phyloP scores from a whole-genome alignment of 2,797 vertebrate genomes.

The Lepidocolaptes lacrymiger region DNA sequence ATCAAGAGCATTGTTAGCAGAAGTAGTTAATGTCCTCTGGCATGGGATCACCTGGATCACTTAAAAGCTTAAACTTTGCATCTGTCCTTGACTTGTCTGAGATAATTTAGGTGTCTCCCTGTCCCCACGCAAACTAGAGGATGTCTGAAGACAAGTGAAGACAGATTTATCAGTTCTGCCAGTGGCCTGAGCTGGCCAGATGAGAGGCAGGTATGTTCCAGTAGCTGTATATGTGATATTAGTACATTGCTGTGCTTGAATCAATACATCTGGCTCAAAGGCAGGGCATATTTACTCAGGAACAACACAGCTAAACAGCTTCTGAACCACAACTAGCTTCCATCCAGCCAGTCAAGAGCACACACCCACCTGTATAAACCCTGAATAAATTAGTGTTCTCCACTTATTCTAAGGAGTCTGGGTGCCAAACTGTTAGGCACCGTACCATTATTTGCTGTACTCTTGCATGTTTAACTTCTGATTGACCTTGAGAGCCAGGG shows the following conservation, averaged over 20 bases:
- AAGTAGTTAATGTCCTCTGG: background rate
- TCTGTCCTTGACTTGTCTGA: background rate
- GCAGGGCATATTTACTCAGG: background rate
- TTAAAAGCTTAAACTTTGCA: background rate
- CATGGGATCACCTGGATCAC: background rate
- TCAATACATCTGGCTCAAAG: background rate
- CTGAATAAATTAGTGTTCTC: background rate
- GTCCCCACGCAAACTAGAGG: background rate
- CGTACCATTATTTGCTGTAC: background rate
- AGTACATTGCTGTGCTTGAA: background rate
- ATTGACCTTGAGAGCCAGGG: background rate
- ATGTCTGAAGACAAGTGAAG: background rate
- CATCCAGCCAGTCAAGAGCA: background rate
- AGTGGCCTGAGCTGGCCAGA: background rate
- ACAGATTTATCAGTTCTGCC: background rate
- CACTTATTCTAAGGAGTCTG: background rate
- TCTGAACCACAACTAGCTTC: background rate
- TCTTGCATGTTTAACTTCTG: background rate
- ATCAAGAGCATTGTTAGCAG: background rate
- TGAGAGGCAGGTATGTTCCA: background rate
- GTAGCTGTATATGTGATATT: background rate
- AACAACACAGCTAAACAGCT: background rate
- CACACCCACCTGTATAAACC: background rate
- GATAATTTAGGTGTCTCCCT: background rate
- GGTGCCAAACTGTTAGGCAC: background rate